Evolutionary conservation across 2,888 invertebrate species (phyloP).

Genomic region (Morpho deidamia): DNA sequence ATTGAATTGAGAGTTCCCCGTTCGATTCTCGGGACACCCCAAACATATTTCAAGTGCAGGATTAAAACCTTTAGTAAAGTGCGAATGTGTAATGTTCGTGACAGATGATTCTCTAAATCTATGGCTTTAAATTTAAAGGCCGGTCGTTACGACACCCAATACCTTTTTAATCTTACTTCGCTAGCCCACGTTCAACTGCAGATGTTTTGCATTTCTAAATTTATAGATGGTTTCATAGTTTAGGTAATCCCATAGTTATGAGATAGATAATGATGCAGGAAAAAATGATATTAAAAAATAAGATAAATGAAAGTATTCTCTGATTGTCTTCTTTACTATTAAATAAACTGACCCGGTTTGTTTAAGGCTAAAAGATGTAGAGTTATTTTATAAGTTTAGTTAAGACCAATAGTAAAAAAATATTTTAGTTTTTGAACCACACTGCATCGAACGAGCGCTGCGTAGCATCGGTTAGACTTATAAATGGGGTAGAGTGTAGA

Average conservation of each 20-base stretch:
- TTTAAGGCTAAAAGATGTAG: no score
- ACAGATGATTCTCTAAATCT: slow-evolving; percentile 68
- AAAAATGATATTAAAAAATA: no score
- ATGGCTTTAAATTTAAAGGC: slow-evolving; percentile 55
- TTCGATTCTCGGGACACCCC: slow-evolving; percentile 34
- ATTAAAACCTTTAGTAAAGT: slow-evolving; percentile 64
- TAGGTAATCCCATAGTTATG: slow-evolving; percentile 23
- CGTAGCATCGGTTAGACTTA: no score
- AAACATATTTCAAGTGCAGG: slow-evolving; percentile 74
- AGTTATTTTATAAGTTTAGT: no score
- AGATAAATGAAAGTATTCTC: no score
- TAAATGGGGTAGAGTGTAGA: no score
- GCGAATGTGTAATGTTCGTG: slow-evolving; percentile 68
- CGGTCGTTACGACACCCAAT: slow-evolving; percentile 45
- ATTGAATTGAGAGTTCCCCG: slow-evolving; percentile 53
- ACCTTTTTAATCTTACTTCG: slow-evolving; percentile 53
- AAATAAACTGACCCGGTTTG: no score
- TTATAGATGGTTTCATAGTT: slow-evolving; percentile 19
- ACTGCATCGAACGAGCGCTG: no score
- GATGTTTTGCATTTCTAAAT: slow-evolving; percentile 32
- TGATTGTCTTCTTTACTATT: no score
- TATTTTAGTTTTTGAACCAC: no score
- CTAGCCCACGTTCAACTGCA: slow-evolving; percentile 39
- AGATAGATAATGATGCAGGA: no score
- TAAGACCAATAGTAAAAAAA: no score